These are phyloP conservation scores for Cybosia mesomella DNA, from an alignment of 2,888 invertebrate species.

Conservation along the genomic window DNA sequence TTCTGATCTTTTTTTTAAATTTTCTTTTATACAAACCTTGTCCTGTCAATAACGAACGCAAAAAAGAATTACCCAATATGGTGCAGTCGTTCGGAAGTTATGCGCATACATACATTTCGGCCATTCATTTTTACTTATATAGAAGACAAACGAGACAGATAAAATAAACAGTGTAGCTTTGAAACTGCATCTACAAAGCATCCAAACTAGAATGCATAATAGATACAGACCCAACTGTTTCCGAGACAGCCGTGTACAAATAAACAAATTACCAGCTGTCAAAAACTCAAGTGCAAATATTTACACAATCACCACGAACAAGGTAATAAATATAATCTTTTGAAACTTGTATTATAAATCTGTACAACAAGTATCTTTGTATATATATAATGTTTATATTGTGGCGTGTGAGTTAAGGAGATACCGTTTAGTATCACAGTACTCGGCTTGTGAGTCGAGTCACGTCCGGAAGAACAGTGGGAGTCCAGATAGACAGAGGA, in stretches of 20 bases:
- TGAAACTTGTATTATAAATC: neutral
- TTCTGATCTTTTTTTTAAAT: too few relatives aligned
- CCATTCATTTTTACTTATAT: too few relatives aligned
- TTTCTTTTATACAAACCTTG: too few relatives aligned
- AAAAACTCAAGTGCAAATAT: constrained; percentile 15
- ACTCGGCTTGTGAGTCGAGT: too few relatives aligned
- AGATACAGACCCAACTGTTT: constrained; percentile 27
- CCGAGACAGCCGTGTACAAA: constrained; percentile 22
- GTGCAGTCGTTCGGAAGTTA: too few relatives aligned
- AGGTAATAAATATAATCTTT: neutral
- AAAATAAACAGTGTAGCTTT: neutral
- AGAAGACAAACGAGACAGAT: neutral
- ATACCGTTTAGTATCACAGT: too few relatives aligned
- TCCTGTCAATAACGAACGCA: too few relatives aligned
- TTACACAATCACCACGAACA: neutral
- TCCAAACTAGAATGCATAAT: neutral
- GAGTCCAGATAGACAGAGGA: too few relatives aligned
- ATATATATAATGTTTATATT: neutral
- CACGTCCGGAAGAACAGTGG: too few relatives aligned
- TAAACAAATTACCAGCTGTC: constrained; percentile 11
- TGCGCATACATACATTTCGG: too few relatives aligned
- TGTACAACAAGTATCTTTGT: neutral
- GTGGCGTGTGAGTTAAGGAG: neutral
- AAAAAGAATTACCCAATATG: too few relatives aligned
- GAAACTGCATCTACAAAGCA: neutral